phyloP scores from a whole-genome alignment of 2,888 invertebrate species.

The Drosophila tripunctata region DNA sequence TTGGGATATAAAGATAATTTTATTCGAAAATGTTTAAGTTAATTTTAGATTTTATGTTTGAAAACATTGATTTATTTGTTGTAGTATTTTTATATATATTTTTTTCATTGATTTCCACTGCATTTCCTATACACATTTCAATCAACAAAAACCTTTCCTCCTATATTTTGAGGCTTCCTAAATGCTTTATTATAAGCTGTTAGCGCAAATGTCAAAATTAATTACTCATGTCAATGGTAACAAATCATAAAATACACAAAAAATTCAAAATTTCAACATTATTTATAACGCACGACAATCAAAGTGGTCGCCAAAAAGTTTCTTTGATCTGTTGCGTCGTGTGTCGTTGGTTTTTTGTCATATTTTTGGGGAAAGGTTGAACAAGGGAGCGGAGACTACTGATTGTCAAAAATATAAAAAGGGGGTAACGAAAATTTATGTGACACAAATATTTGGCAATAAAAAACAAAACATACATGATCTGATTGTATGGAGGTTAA shows the following conservation, averaged over 20 bases:
- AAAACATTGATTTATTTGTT: no score
- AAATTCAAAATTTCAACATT: constrained; percentile 56
- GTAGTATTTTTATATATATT: no score
- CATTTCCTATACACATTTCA: background rate
- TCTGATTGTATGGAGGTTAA: constrained; percentile 58
- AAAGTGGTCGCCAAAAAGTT: constrained; percentile 53
- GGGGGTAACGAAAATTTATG: constrained; percentile 67
- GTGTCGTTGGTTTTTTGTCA: constrained; percentile 47
- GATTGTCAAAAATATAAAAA: constrained; percentile 28
- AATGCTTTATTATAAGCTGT: constrained; percentile 74
- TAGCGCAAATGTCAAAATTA: constrained; percentile 76
- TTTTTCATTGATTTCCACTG: background rate
- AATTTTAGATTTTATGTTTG: no score
- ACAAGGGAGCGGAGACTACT: background rate
- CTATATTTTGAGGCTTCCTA: constrained; percentile 12
- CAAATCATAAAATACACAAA: constrained; percentile 64
- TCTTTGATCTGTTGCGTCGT: constrained; percentile 72
- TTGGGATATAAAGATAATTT: no score
- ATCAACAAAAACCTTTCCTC: background rate
- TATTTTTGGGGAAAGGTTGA: background rate
- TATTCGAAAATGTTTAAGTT: no score
- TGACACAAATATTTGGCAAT: constrained; percentile 72
- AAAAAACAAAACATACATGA: constrained; percentile 36
- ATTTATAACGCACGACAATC: constrained; percentile 72
- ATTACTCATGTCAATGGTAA: constrained; percentile 75